Evolutionary conservation across 2,113 vertebrate species (phyloP), one percentile per base, ranked within the genome.

Genomic region (Plecotus auritus): DNA sequence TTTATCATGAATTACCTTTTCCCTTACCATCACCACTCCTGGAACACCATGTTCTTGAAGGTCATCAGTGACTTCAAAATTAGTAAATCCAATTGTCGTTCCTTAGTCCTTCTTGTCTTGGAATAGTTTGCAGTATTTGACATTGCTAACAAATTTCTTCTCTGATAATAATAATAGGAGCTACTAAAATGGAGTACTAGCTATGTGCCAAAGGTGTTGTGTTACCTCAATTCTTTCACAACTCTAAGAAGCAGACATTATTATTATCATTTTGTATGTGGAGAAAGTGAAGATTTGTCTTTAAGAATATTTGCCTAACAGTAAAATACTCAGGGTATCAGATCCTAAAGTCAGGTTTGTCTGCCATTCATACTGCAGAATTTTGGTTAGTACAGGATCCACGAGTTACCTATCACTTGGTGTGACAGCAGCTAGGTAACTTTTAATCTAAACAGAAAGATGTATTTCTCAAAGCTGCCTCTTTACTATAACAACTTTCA

Each of bases 41-140:
- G 30, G 40, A 93, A 86, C 40, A 54, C 22, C 32, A 23, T 73
- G 59, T 82, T 76, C 73, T 47, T 93, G 61, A 95, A 93, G 90
- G 92, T 78, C 73, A 54, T 54, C 61, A 73, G 59, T 88, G 93
- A 90, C 22, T 93, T 95, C 70, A 23, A 85, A 35, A 92, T 91
- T 35, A 84, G n/a, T 47, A 80, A 94, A 85, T 85, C 18, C 59
- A 83, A 32, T 85, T 91, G 23, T 61, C 35, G 22, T 85, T 88
- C 30, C 9, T 86, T 59, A 23, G 23, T 85, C 22, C 35, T 93
- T 74, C n/a, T 22, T 45, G 30, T 64, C 35, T 76, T 2, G 40
- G 42, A 61, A 59, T 47, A 74, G 13, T 88, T 80, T n/a, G 40
- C 0, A 56, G n/a, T 13, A 78, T 73, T 87, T 70, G 47, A 64